Conservation (phyloP, 1,140 invertebrate genomes). For the Lepidurus packardi region DNA sequence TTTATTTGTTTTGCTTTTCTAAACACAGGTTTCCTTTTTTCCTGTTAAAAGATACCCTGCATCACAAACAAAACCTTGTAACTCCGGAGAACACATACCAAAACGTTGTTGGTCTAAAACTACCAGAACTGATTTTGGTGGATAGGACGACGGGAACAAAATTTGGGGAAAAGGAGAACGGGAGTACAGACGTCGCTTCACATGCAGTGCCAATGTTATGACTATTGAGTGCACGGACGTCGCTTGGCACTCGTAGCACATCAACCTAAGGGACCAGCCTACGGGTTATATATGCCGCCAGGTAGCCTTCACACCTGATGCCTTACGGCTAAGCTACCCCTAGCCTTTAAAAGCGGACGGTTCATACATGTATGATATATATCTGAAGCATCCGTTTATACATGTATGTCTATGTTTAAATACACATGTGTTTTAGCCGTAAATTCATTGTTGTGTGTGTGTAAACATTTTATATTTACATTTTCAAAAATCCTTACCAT, state of each 20-base stretch:
- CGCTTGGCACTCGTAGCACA: conserved; percentile 12
- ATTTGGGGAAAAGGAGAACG: background rate
- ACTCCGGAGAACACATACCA: too few species aligned
- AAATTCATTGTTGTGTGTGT: too few species aligned
- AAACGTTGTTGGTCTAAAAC: background rate
- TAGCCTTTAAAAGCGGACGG: conserved; percentile 19
- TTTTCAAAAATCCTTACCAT: background rate
- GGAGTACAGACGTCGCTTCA: background rate
- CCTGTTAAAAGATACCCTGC: background rate
- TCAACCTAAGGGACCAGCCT: conserved; percentile 13
- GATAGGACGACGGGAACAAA: background rate
- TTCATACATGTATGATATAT: background rate
- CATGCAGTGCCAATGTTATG: background rate
- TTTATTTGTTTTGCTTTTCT: background rate
- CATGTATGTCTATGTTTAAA: too few species aligned
- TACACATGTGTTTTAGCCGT: too few species aligned
- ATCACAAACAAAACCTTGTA: too few species aligned
- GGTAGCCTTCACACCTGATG: conserved; percentile 20
- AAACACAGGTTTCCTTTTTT: background rate
- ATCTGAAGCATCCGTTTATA: too few species aligned
- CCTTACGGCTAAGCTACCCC: conserved; percentile 7
- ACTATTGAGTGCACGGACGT: background rate
- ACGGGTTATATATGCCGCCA: conserved; percentile 17
- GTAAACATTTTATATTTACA: background rate
- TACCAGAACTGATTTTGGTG: background rate